A percentile compares a stretch with the other conserved stretches of the same genome.
These are phyloP conservation scores for Therioaphis trifolii DNA, from an alignment of 2,888 invertebrate genomes.

Conservation along the genomic window DNA sequence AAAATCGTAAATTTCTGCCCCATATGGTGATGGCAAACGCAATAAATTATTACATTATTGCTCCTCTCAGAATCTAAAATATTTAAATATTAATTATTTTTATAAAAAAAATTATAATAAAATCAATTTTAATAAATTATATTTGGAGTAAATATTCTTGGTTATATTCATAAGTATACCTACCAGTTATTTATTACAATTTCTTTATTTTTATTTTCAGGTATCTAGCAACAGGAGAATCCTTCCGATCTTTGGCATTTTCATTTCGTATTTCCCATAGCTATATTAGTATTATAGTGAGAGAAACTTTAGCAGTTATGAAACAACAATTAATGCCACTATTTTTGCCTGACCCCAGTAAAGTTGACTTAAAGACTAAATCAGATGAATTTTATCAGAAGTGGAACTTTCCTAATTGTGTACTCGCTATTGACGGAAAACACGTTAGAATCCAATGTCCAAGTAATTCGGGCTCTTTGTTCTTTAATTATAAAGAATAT, in stretches of 20 bases:
- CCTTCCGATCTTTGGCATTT: conserved; percentile 27
- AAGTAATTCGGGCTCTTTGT: not conserved
- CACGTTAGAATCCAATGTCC: not conserved
- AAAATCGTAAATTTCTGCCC: no score
- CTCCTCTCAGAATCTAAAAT: no score
- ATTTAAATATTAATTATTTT: no score
- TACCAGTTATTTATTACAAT: no score
- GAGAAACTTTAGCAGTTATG: not conserved
- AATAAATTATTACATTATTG: no score
- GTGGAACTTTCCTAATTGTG: conserved; percentile 7
- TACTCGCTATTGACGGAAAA: not conserved
- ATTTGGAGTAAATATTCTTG: no score
- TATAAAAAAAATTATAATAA: no score
- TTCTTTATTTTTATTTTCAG: no score
- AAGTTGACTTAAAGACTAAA: not conserved
- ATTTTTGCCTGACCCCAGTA: not conserved
- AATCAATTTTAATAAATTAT: no score
- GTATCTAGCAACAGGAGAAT: no score
- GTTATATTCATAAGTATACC: no score
- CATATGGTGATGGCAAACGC: no score
- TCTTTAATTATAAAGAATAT: not conserved
- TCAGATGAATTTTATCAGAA: not conserved
- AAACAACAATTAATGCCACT: conserved; percentile 16
- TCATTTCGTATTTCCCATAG: not conserved
- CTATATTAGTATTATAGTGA: not conserved